Evolutionary conservation across 2,888 invertebrate species (phyloP), one percentile per base, ranked within the genome.

Genomic region (Deroplatys truncata): DNA sequence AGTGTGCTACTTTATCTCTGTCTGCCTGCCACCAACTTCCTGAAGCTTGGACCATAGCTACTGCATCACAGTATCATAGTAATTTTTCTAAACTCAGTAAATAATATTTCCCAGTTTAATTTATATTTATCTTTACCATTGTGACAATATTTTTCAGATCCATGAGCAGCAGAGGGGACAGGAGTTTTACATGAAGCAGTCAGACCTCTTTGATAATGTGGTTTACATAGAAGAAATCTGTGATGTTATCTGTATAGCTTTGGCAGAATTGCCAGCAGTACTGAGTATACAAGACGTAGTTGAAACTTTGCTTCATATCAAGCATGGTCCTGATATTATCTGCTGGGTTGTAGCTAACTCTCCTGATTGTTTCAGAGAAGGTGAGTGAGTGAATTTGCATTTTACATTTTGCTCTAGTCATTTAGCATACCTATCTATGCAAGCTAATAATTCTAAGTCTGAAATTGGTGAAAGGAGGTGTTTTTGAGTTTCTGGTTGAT

Each of bases 161-260:
- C 93, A 93, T 89, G 94, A 94, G 90, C 92, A 92, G 49, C 92
- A 93, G 88, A 92, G 92, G 72, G 88, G 89, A 15, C 90, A 90
- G 25, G 94, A 94, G 28, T 93, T 92, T 90, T 93, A 93, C 90
- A 95, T 97, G 82, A 98, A 97, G 93, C 96, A 97, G 84, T 98
- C 98, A 0, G 99, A 99, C 92, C 94, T 99, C 49, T 98, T 99
- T 94, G 99, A 99, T 92, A 98, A 98, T 94, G 97, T 97, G 92
- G 98, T 99, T 1, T 99, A 99, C 93, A 95, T 98, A 92, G 98
- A 98, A 93, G 99, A 99, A 93, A 97, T 99, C 84, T 97, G 98
- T 84, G 98, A 99, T 94, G 98, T 98, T 0, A 96, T 99, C 88
- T 98, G 98, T 93, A 98, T 99, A 90, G 98, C 98, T 56, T 94